These are phyloP conservation scores for Pelecanus crispus DNA, from an alignment of 2,113 vertebrate species.

Conservation along the genomic window DNA sequence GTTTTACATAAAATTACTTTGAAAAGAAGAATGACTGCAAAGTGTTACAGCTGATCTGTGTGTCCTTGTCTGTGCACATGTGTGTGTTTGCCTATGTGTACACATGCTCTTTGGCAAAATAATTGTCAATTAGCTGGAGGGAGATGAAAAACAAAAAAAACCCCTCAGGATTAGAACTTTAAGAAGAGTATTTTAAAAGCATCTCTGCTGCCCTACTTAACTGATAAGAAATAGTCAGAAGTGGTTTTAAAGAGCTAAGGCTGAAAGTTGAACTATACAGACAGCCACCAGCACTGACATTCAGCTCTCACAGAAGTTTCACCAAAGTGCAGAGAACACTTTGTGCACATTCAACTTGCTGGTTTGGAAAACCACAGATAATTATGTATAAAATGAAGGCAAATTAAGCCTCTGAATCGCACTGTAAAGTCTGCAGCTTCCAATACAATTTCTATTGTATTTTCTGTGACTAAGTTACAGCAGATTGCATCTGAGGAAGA, in stretches of 20 bases:
- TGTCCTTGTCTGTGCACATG: background rate
- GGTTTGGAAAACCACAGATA: background rate
- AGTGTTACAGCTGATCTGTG: background rate
- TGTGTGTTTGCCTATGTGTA: background rate
- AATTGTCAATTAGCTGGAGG: background rate
- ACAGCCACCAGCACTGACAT: background rate
- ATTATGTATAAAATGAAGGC: background rate
- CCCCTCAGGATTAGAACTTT: background rate
- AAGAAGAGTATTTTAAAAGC: background rate
- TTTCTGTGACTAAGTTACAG: background rate
- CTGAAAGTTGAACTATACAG: background rate
- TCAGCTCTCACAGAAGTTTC: background rate
- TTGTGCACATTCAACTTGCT: background rate
- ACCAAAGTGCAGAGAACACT: background rate
- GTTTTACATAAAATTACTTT: background rate
- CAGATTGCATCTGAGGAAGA: background rate
- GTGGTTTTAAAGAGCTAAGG: background rate
- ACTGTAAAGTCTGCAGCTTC: background rate
- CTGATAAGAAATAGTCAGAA: background rate
- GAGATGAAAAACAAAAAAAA: background rate
- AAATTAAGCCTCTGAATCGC: background rate
- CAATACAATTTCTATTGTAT: background rate
- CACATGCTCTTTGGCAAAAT: background rate
- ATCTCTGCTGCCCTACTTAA: background rate
- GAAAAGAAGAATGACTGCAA: background rate